These are phyloP conservation scores for Tarsius wallacei DNA, from an alignment of 2,797 vertebrate species.

Conservation along the genomic window DNA sequence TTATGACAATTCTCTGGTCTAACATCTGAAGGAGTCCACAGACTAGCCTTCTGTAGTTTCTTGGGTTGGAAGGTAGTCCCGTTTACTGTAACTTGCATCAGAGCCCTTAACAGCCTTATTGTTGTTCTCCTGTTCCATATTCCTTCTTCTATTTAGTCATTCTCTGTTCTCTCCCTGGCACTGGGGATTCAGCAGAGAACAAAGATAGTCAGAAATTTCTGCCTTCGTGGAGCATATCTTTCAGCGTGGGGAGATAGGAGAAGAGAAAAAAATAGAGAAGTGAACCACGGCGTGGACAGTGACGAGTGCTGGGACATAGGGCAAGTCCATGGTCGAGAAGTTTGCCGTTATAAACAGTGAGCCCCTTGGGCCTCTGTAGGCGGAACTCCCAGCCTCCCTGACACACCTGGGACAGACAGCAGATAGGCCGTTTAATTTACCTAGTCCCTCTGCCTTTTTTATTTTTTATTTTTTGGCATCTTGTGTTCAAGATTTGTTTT, in stretches of 20 bases:
- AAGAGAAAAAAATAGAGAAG: neutral
- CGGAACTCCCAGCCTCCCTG: neutral
- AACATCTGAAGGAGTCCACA: slow-evolving; percentile 3
- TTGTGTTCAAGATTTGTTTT: slow-evolving; percentile 56
- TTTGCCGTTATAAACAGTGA: neutral
- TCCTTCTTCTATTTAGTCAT: neutral
- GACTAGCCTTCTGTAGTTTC: neutral
- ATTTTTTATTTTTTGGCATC: neutral
- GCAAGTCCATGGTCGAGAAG: neutral
- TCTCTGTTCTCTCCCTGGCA: neutral
- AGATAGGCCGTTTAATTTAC: neutral
- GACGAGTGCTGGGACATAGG: neutral
- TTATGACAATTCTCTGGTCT: slow-evolving; percentile 32
- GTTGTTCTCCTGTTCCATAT: neutral
- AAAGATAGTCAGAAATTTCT: neutral
- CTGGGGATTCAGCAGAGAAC: neutral
- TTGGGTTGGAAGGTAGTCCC: neutral
- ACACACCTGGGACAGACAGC: neutral
- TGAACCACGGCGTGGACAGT: neutral
- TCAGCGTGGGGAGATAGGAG: neutral
- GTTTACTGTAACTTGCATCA: slow-evolving; percentile 44
- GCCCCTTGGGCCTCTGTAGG: too few relatives aligned
- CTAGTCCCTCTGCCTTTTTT: neutral
- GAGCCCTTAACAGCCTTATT: neutral
- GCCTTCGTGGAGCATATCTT: neutral